These are phyloP conservation scores for Montifringilla adamsi DNA, from an alignment of 2,113 vertebrate species.

Conservation along the genomic window DNA sequence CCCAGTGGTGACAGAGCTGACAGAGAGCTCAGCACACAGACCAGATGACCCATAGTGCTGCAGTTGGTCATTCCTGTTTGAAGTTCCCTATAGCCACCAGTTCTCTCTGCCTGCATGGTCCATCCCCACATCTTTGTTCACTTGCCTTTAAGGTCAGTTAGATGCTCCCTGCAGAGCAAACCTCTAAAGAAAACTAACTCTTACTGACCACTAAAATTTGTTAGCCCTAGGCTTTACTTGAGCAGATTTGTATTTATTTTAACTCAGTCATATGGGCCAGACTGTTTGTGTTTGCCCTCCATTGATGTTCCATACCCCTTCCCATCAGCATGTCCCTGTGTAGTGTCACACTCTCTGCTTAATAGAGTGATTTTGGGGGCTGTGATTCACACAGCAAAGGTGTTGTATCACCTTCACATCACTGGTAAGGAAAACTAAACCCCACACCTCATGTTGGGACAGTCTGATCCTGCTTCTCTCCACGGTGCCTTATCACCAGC, in stretches of 20 bases:
- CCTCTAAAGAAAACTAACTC: neutral
- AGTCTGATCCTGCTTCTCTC: neutral
- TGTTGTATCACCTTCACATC: neutral
- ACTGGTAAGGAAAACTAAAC: neutral
- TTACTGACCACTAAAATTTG: neutral
- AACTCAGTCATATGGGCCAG: neutral
- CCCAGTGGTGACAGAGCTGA: neutral
- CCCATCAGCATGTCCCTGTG: neutral
- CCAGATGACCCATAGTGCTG: neutral
- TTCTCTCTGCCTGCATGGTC: neutral
- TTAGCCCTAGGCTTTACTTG: neutral
- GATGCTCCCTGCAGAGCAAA: neutral
- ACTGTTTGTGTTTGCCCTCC: neutral
- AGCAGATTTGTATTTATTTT: neutral
- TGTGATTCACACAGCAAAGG: neutral
- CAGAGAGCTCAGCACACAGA: neutral
- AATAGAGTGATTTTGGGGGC: neutral
- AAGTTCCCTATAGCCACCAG: neutral
- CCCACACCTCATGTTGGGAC: fast-evolving
- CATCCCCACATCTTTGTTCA: neutral
- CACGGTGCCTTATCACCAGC: fast-evolving
- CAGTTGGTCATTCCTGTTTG: neutral
- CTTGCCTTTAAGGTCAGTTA: neutral
- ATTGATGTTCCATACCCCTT: fast-evolving
- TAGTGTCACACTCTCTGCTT: neutral